Evolutionary conservation across 2,888 invertebrate genomes (phyloP).

Genomic region (Quadroppia sp.): DNA sequence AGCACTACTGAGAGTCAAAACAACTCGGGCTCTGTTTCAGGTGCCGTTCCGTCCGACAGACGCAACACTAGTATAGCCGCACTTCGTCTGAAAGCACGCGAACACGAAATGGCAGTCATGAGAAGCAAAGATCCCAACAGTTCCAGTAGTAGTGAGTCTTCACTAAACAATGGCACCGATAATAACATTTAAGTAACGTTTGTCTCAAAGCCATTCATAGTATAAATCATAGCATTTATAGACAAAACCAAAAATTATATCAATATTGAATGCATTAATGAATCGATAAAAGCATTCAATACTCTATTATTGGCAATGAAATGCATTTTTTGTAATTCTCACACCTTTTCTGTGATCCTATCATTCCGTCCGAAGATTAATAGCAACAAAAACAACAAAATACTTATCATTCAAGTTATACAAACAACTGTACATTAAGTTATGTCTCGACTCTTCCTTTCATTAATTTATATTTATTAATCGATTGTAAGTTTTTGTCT

Average conservation of each 20-base stretch:
- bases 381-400: slow-evolving; percentile 14
- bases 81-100: slow-evolving; percentile 77
- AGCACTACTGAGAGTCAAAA: neutral
- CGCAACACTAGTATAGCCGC: slow-evolving; percentile 69
- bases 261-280: neutral
- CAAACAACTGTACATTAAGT: neutral
- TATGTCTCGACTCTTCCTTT: neutral
- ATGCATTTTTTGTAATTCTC: neutral
- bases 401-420: slow-evolving; percentile 16
- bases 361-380: slow-evolving; percentile 30
- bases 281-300: neutral
- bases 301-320: neutral
- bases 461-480: slow-evolving; percentile 23
- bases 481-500: neutral
- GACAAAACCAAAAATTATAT: neutral
- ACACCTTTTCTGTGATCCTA: slow-evolving; percentile 26
- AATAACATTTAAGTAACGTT: slow-evolving; percentile 11
- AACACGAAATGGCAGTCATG: slow-evolving; percentile 63
- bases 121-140: slow-evolving; percentile 39
- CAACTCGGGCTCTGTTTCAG: neutral
- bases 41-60: slow-evolving; percentile 51
- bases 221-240: slow-evolving; percentile 1
- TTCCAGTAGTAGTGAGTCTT: slow-evolving; percentile 30
- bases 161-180: slow-evolving; percentile 23
- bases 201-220: slow-evolving; percentile 2